Evolutionary conservation across 1,140 invertebrate species (phyloP).

Genomic region (Zaprionus africanus): DNA sequence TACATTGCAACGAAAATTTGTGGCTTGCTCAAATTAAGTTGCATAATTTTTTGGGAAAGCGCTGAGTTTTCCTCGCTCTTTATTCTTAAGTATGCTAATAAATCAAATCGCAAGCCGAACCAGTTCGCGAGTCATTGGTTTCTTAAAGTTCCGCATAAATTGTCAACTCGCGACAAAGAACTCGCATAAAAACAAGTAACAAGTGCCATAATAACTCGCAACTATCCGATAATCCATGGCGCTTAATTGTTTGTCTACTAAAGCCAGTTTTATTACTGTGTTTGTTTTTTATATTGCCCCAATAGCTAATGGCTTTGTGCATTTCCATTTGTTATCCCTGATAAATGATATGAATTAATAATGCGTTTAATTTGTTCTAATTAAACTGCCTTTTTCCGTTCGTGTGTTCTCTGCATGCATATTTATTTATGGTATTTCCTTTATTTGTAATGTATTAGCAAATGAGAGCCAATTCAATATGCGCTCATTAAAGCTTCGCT

Average conservation of each 20-base stretch:
- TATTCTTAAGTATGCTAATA: conserved; percentile 46
- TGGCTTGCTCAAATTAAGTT: conserved; percentile 52
- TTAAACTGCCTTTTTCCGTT: neutral
- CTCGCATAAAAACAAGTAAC: neutral
- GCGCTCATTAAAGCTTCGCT: neutral
- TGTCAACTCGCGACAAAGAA: neutral
- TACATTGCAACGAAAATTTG: conserved; percentile 54
- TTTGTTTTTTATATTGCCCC: neutral
- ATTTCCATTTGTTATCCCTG: neutral
- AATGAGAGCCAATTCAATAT: neutral
- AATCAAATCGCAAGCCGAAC: conserved; percentile 45
- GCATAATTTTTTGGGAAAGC: conserved; percentile 48
- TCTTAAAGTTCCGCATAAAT: conserved; percentile 13
- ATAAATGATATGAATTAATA: conserved; percentile 1
- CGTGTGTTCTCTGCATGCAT: neutral
- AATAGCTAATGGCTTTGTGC: neutral
- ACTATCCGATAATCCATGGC: neutral
- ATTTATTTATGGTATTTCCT: neutral
- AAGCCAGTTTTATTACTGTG: neutral
- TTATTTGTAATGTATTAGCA: neutral
- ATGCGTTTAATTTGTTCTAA: conserved; percentile 8
- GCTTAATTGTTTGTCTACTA: neutral
- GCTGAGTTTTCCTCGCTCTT: conserved; percentile 16
- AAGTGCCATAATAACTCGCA: neutral
- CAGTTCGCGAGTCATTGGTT: conserved; percentile 32